Conservation (phyloP, 2,113 vertebrate genomes). For the Heliornis fulica region DNA sequence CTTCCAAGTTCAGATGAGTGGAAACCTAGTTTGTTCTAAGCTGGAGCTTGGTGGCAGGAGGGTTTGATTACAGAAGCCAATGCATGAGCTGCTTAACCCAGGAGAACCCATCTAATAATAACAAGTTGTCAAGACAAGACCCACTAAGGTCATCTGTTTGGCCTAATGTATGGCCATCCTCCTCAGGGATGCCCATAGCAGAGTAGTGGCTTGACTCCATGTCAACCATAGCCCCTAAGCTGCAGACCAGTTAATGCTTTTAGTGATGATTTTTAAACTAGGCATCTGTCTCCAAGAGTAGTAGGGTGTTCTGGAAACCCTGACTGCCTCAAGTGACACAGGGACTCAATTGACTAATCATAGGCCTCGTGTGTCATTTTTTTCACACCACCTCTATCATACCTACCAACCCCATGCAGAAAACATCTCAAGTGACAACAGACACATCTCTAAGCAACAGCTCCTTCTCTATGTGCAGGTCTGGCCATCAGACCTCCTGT, state of each 20-base stretch:
- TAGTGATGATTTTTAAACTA: not conserved
- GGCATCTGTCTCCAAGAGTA: not conserved
- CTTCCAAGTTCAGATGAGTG: not conserved
- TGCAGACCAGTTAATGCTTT: not conserved
- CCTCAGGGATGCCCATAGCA: not conserved
- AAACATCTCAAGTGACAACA: not conserved
- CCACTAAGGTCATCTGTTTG: not conserved
- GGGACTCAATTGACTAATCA: not conserved
- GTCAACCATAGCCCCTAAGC: not conserved
- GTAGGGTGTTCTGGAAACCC: not conserved
- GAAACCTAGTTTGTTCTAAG: not conserved
- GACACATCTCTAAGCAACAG: not conserved
- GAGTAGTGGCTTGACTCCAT: not conserved
- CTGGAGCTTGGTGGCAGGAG: not conserved
- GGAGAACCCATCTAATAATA: not conserved
- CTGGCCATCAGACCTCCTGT: rapidly evolving
- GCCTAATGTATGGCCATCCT: no score
- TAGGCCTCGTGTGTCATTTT: not conserved
- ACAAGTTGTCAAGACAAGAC: not conserved
- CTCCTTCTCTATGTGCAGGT: not conserved
- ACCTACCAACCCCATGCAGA: not conserved
- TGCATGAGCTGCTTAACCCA: not conserved
- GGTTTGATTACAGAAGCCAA: not conserved
- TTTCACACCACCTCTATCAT: not conserved
- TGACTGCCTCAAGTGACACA: not conserved